A percentile compares a stretch with the other conserved stretches of the same genome.
Conservation (phyloP, 1,140 invertebrate genomes). For the Euura saliciscinereae region DNA sequence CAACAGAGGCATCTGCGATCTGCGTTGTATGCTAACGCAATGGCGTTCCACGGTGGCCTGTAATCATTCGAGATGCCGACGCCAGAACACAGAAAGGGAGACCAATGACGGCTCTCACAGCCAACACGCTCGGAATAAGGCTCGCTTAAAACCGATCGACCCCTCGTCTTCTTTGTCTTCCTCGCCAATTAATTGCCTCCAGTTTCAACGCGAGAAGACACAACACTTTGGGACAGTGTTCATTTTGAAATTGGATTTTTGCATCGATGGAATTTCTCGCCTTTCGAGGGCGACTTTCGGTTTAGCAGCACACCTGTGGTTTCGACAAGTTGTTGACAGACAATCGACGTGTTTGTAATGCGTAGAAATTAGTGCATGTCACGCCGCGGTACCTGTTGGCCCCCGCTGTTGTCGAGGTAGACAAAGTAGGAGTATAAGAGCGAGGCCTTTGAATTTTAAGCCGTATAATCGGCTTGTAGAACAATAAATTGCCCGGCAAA, state of each 20-base stretch:
- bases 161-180: no score
- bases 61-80: conserved; percentile 4
- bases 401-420: background rate
- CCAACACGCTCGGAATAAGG: no score
- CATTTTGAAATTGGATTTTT: no score
- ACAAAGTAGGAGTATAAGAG: no score
- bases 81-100: background rate
- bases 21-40: conserved; percentile 4
- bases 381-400: background rate
- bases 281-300: no score
- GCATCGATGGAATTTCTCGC: no score
- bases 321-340: conserved; percentile 4
- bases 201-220: no score
- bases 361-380: background rate
- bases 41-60: background rate
- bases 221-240: no score
- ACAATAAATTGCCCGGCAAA: background rate
- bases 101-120: no score
- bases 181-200: no score
- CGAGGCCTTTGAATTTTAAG: background rate
- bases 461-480: conserved; percentile 6
- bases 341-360: conserved; percentile 1
- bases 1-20: background rate
- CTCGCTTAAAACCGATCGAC: no score
- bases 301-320: background rate